These are phyloP conservation scores for Athene cunicularia DNA, from an alignment of 2,113 vertebrate genomes.

Conservation along the genomic window DNA sequence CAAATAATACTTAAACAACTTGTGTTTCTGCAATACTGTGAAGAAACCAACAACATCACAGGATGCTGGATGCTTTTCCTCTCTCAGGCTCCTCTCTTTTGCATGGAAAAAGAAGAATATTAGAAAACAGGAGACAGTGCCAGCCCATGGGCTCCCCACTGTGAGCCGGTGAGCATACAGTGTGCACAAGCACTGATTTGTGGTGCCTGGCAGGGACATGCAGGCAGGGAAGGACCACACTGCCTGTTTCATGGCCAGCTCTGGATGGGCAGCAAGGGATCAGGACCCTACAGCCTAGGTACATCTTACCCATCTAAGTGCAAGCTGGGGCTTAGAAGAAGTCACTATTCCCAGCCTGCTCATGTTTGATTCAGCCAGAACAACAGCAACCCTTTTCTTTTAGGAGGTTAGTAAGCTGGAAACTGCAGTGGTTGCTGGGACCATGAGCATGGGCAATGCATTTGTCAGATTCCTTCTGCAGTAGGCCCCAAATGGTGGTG, in stretches of 20 bases:
- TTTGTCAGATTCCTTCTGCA: neutral
- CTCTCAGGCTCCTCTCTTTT: neutral
- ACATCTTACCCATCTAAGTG: neutral
- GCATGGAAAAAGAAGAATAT: neutral
- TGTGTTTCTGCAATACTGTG: neutral
- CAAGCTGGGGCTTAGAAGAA: neutral
- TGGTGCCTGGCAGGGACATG: neutral
- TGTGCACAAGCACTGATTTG: too few species aligned
- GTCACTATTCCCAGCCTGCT: neutral
- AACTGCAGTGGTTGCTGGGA: neutral
- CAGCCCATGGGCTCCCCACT: neutral
- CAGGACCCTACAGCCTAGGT: neutral
- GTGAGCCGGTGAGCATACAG: neutral
- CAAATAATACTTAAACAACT: neutral
- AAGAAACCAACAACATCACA: neutral
- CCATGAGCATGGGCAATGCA: fast-evolving
- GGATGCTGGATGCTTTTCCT: neutral
- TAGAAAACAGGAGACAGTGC: neutral
- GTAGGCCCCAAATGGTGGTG: neutral
- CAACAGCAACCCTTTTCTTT: neutral
- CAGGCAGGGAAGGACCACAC: neutral
- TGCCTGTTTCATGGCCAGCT: neutral
- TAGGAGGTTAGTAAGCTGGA: neutral
- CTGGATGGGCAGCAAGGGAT: neutral
- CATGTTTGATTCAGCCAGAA: neutral